A percentile compares a stretch with the other conserved stretches of the same genome.
Evolutionary conservation across 2,113 vertebrate genomes (phyloP).

Genomic region (Hydropotes inermis): DNA sequence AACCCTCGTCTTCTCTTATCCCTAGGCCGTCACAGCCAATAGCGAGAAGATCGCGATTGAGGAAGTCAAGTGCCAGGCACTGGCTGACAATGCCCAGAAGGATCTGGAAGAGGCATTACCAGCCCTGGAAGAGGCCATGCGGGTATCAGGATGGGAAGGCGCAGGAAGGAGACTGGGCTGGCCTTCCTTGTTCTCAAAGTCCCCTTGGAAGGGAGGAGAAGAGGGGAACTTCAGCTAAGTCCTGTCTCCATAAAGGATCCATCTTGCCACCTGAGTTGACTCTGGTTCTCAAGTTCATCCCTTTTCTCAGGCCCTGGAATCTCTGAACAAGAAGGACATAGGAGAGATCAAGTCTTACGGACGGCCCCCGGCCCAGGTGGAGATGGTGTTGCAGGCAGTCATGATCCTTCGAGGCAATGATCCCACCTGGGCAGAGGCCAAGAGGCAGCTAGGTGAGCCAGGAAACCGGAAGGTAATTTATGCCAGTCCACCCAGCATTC

Average conservation of each 20-base stretch:
- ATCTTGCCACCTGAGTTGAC: not conserved
- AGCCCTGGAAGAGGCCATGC: slow-evolving; percentile 91
- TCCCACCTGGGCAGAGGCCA: slow-evolving; percentile 91
- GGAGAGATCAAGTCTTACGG: slow-evolving; percentile 93
- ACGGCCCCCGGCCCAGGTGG: slow-evolving; percentile 88
- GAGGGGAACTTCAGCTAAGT: not conserved
- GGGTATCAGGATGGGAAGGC: slow-evolving; percentile 74
- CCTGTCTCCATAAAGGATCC: not conserved
- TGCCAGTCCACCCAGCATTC: not conserved
- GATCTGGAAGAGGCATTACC: slow-evolving; percentile 91
- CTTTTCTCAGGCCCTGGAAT: slow-evolving; percentile 86
- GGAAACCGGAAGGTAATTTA: not conserved
- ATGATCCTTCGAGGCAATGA: slow-evolving; percentile 91
- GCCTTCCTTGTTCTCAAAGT: not conserved
- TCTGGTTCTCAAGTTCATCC: not conserved
- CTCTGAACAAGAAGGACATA: slow-evolving; percentile 94
- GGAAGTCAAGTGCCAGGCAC: slow-evolving; percentile 87
- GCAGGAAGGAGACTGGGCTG: not conserved
- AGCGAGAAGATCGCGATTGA: slow-evolving; percentile 89
- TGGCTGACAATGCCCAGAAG: slow-evolving; percentile 90
- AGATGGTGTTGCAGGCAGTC: slow-evolving; percentile 93
- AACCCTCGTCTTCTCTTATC: not conserved
- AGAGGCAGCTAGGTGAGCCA: slow-evolving; percentile 90
- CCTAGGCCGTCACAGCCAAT: slow-evolving; percentile 85
- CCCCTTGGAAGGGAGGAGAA: not conserved